These are phyloP conservation scores for Lineus longissimus DNA, from an alignment of 1,140 invertebrate species.

Conservation along the genomic window DNA sequence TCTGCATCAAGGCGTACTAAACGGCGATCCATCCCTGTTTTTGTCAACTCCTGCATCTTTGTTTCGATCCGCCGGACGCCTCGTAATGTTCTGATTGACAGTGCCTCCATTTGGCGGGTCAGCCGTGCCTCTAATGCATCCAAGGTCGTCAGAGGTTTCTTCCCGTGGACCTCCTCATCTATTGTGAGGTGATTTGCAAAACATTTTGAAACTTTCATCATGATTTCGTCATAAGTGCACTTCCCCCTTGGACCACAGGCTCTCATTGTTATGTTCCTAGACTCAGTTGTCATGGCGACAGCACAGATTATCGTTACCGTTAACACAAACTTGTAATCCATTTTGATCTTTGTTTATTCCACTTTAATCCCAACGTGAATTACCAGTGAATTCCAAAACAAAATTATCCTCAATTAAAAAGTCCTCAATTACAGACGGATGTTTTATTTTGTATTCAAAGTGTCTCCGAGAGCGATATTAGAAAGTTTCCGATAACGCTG, in stretches of 20 bases:
- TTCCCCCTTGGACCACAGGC: background rate
- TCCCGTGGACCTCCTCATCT: background rate
- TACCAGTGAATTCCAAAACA: too few relatives aligned
- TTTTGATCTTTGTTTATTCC: too few relatives aligned
- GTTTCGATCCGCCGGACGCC: conserved; percentile 27
- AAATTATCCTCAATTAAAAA: too few relatives aligned
- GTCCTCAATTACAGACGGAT: too few relatives aligned
- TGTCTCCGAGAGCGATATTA: too few relatives aligned
- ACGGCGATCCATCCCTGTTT: background rate
- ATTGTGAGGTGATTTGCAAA: background rate
- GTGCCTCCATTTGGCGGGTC: conserved; percentile 19
- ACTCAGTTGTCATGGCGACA: too few relatives aligned
- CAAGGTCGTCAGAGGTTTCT: conserved; percentile 8
- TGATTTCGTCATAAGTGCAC: conserved; percentile 1
- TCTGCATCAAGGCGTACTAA: background rate
- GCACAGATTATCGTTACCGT: too few relatives aligned
- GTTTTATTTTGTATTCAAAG: too few relatives aligned
- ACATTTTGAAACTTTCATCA: background rate
- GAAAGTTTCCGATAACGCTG: too few relatives aligned
- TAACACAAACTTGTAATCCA: too few relatives aligned
- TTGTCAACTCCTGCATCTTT: conserved; percentile 12
- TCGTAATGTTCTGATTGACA: conserved; percentile 24
- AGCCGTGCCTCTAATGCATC: conserved; percentile 7
- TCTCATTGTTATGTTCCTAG: background rate
- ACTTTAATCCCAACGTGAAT: too few relatives aligned